Base-by-base conservation (phyloP, 2,888 invertebrate species). In the Eretmocerus hayati region DNA sequence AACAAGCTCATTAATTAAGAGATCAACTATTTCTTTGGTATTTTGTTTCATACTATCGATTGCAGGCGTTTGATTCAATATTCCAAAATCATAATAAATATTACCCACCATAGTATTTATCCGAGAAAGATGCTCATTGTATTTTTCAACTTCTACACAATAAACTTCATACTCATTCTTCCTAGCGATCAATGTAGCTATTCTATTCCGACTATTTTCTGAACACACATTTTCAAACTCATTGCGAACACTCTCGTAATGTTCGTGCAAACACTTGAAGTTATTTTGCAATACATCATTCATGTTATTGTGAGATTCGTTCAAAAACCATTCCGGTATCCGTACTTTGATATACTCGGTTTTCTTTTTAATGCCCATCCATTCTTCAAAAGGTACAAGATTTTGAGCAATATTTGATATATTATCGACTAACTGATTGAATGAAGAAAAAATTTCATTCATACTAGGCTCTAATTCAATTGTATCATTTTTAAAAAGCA, bases 381-480 rank as follows among this genome's bases (percentile, higher is more conserved):
- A 73, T 60, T 74, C 75, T 63, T 78, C 79, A 42, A 84, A 74
- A 1, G 81, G 77, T 68, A 79, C 76, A 48, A 84, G 74, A 55
- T 80, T 75, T 60, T 77, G 78, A 0, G 77, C 77, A 26, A 83
- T 75, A 52, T 68, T 66, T 5, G 76, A 72, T 46, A 84, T 79
- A 5, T 74, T 73, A 36, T 77, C 72, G 16, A 81, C 75, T 30
- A 87, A 76, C 20, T 72, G 65, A 48, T 78, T 78, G 64, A 80
- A 87, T 2, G 73, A 69, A 1, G 71, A 61, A 56, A 73, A 77
- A n/a, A 87, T 75, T 18, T 74, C 71, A 42, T 76, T 67, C 3
- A 81, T 67, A 20, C 77, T 77, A 8, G 87, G 87, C 48, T 75
- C 73, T 6, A 65, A 46, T 2, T 48, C 49, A 26, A 84, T 73